Evolutionary conservation across 2,888 invertebrate species (phyloP).

Genomic region (Parelbella ahira): DNA sequence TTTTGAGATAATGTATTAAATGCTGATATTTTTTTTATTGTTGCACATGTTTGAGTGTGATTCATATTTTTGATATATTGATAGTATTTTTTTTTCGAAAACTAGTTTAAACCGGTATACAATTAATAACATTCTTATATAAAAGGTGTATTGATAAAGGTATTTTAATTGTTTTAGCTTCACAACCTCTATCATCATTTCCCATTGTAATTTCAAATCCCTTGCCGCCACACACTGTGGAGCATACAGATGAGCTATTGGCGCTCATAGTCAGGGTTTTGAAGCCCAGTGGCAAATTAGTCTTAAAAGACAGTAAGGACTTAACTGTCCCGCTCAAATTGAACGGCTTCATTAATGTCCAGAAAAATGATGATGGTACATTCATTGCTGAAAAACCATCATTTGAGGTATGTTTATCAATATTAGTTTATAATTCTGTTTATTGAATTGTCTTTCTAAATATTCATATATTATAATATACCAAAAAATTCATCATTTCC

Average conservation of each 20-base stretch:
- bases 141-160: no score
- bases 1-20: no score
- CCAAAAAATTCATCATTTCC: no score
- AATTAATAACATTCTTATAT: no score
- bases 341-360: conserved; percentile 82
- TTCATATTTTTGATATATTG: no score
- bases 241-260: conserved; percentile 67
- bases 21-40: no score
- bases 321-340: conserved; percentile 79
- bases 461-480: no score
- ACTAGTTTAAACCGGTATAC: no score
- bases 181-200: conserved; percentile 79
- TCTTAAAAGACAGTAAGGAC: conserved; percentile 71
- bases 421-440: no score
- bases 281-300: conserved; percentile 82
- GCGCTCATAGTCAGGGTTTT: conserved; percentile 81
- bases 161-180: conserved; percentile 58
- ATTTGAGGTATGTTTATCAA: conserved; percentile 83
- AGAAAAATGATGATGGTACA: conserved; percentile 45
- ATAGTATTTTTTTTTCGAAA: no score
- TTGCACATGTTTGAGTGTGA: no score
- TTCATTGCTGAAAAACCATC: conserved; percentile 83
- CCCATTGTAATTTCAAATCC: conserved; percentile 81
- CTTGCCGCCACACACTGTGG: conserved; percentile 59
- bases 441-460: no score